Base-by-base conservation (phyloP, 1,140 invertebrate genomes). In the Bombus pascuorum region DNA sequence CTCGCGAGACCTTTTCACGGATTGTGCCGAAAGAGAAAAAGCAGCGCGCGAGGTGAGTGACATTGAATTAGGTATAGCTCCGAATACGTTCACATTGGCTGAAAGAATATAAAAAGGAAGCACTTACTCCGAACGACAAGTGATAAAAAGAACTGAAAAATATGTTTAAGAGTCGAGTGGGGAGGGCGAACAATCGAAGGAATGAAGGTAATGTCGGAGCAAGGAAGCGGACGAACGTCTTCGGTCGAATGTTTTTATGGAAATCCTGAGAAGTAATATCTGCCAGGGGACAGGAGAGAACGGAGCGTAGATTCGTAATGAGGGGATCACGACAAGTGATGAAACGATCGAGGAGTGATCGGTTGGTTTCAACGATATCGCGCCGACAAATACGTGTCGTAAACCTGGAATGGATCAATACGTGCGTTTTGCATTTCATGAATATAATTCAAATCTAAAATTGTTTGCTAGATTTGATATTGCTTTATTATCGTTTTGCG, bases 231-330 rank as follows among this genome's bases (percentile, higher is more conserved):
- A 65, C 42, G 89, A 81, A 83, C 42, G 83, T 81, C 80, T 83
- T 66, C 77, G 85, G 87, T 86, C 91, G 92, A 93, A 90, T 92
- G 91, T 94, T 94, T 90, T 93, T 92, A 93, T 93, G 93, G 89
- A 94, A 94, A 94, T 94, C 91, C 83, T 90, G 84, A 34, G 44
- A 92, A 92, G 93, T 94, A 94, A 94, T 94, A 93, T 93, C 91
- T 86, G 87, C 85, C 73, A 86, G 39, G 83, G 53, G 79, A 32
- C 37, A 13, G 28, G 73, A 66, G 34, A 15, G 28, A 68, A 44
- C 83, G 74, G 34, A 86, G 39, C 12, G 34, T 12, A 42, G 13
- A 75, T 68, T 66, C 86, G 89, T 93, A 92, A 93, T 93, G 90
- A 93, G 47, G 47, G 47, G 89, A 75, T 68, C 72, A 89, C 89